Base-by-base conservation (phyloP, 2,888 invertebrate species). In the Dermolepida albohirtum region DNA sequence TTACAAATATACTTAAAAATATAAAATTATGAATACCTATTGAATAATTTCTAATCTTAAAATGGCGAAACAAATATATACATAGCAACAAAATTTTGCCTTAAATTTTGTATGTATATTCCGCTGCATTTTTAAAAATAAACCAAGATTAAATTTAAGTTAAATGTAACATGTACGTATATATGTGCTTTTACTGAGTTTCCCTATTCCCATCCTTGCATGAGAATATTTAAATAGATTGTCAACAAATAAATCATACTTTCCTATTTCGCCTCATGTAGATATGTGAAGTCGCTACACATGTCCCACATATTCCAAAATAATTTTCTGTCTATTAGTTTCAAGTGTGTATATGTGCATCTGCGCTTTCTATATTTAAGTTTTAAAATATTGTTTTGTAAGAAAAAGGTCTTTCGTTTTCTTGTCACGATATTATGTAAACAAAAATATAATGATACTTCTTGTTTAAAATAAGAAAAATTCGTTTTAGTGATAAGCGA, bases 211-310 rank as follows among this genome's bases (percentile, higher is more conserved):
- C 8, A 47, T 47, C 16, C 47, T 47, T 47, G 47, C 47, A 47
- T 47, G 47, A 47, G 47, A 47, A 47, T 14, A 47, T 47, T 47
- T 47, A 47, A 47, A 14, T 14, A 47, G 47, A 47, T 17, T 47
- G 16, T 47, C 47, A 17, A 47, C 16, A 16, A 47, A 17, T 47
- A 47, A 47, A 47, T 47, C 47, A 47, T 14, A 47, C 47, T 47
- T 14, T 14, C 14, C 47, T 8, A 47, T 47, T 47, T 14, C 14
- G 17, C 17, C 14, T 17, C 14, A 47, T n/a, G 14, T 47, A 17
- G 8, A 47, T 47, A 47, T 47, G 12, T 47, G 17, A 17, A 47
- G 47, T 5, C 2, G 17, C 16, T 17, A 14, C 16, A 12, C 47
- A 47, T 47, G 47, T 47, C 14, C 14, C 47, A 17, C 47, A 47